Base-by-base conservation (phyloP, 2,797 vertebrate genomes). In the Erethizon dorsatum region DNA sequence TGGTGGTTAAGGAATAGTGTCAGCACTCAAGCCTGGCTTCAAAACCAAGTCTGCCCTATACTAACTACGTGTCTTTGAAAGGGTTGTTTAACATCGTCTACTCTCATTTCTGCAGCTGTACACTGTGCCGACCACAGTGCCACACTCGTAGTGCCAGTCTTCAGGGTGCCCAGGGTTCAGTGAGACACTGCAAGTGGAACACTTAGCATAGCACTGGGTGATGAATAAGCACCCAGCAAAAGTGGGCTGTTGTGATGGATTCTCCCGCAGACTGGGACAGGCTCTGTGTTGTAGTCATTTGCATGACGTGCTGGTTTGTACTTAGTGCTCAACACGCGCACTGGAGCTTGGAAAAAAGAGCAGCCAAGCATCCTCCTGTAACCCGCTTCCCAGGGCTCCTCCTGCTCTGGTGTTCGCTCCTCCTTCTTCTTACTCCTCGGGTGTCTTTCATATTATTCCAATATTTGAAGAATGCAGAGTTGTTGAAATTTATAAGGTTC, bases 401-500 rank as follows among this genome's bases (percentile, higher is more conserved):
- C 12, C 54, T 90, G 13, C 37, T 85, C 20, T 17, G 14, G 37
- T n/a, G 18, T 56, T 82, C 71, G 56, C 6, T 52, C 2, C n/a
- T n/a, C 71, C 33, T 52, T 89, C n/a, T 26, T n/a, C n/a, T 88
- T 85, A 31, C 2, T 79, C 45, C 33, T 31, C 33, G 67, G 95
- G 80, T 82, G 89, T 54, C n/a, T 56, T 84, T 80, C 54, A 69
- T 37, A 33, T 24, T 83, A 73, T 71, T 63, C 12, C 31, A 73
- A 33, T 92, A 82, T 94, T 92, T 96, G 71, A 94, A 94, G 93
- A 96, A 96, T 69, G 45, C 2, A 2, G 31, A 7, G 22, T 41
- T 89, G 61, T 88, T 78, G 92, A 92, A 73, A 73, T 92, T 54
- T 85, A 77, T 31, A 57, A 65, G 18, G n/a, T 96, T 95, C 69